A percentile compares a stretch with the other conserved stretches of the same genome.
Conservation (phyloP, 2,113 vertebrate genomes). For the human (Homo sapiens) region DNA sequence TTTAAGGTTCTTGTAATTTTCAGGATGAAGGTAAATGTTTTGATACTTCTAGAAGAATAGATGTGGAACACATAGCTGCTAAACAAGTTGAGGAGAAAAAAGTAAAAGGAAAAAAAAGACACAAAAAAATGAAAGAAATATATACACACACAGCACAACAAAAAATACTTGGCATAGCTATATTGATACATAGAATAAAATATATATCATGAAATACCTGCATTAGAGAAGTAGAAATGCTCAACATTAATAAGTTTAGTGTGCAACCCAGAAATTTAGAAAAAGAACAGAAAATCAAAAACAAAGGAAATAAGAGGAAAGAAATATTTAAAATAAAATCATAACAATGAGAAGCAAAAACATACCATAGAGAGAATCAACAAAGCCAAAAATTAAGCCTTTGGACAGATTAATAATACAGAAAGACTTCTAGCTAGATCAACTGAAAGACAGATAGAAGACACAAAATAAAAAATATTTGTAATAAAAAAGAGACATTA, state of each 20-base stretch:
- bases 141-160: neutral
- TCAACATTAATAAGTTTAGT: neutral
- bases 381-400: neutral
- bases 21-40: neutral
- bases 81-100: neutral
- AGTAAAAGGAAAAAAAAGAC: neutral
- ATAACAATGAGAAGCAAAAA: neutral
- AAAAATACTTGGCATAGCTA: neutral
- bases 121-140: neutral
- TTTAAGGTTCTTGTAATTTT: neutral
- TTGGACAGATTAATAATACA: neutral
- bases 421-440: neutral
- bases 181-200: neutral
- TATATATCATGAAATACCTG: neutral
- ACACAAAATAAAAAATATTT: neutral
- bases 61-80: neutral
- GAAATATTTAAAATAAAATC: neutral
- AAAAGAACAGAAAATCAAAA: neutral
- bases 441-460: neutral
- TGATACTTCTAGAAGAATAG: neutral
- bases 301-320: neutral
- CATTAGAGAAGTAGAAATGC: neutral
- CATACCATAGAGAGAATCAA: neutral
- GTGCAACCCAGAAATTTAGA: neutral
- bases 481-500: neutral